Evolutionary conservation across 2,888 invertebrate genomes (phyloP), one percentile per base, ranked within the genome.

Genomic region (Macrosiphum euphorbiae): DNA sequence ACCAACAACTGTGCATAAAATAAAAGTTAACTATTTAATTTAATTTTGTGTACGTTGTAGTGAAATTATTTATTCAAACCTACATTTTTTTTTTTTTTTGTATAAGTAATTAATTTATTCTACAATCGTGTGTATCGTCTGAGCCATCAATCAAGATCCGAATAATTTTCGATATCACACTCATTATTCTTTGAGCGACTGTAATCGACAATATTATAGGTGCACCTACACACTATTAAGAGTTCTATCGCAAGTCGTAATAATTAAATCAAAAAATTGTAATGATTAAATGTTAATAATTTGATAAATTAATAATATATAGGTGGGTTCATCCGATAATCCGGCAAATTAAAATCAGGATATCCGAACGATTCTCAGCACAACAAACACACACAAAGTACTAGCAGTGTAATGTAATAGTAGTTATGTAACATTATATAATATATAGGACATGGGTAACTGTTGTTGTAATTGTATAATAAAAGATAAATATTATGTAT

Each of bases 21-120:
- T 55, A 55, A 11, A 55, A 52, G 41, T 20, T 55, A 89, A 58
- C 13, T 89, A 41, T n/a, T 52, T 24, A 24, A 35, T 35, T 88
- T 88, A 35, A 35, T 88, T 50, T n/a, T n/a, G 35, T 24, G 35
- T n/a, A 88, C 52, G 35, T 50, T 52, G 11, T 41, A 4, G 52
- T 88, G 52, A 88, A 52, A 52, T 88, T 88, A 52, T 52, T 88
- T 52, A 52, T 52, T 50, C 20, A 78, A 35, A 78, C 78, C 78
- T 78, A 20, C 20, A 78, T 78, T 44, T 44, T 44, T 35, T 35
- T 78, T 78, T 24, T 20, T 16, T 67, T 1, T 67, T 67, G n/a
- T n/a, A 67, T n/a, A 35, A 78, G 35, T 78, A 78, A 78, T 78
- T 35, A 8, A 78, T 78, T 78, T 78, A 78, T 35, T 78, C 20